Base-by-base conservation (phyloP, 1,140 invertebrate species). In the Acyrthosiphon pisum region DNA sequence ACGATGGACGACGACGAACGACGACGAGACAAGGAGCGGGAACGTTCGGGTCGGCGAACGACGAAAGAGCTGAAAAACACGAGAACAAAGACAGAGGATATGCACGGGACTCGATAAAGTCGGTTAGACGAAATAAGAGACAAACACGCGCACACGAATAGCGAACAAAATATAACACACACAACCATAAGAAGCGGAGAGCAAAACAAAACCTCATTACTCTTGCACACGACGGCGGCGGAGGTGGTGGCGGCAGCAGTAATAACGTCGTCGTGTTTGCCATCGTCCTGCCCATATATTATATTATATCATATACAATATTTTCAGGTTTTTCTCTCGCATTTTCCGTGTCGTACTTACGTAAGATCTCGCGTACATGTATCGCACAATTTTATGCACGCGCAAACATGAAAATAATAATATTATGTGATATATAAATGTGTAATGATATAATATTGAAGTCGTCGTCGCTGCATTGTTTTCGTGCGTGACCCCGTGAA, bases 201-300 rank as follows among this genome's bases (percentile, higher is more conserved):
- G 84, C 84, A 48, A n/a, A 48, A 46, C 84, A 86, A 86, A 86
- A 86, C 84, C 44, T 86, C 84, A 86, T 86, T 86, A 86, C 44
- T 86, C 26, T 86, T 46, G 26, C 83, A 86, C 83, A 14, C 23
- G 9, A 18, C 44, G 37, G 26, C 11, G 53, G 56, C 23, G 22
- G 50, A 2, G 46, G 46, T 11, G 46, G 53, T 23, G 22, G 30
- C 6, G 14, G 60, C 30, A 6, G 14, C 30, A 76, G 60, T 35
- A n/a, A 76, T 35, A 76, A 44, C 84, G 44, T 46, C 84, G 3
- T n/a, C 26, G 41, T 46, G 44, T 86, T 86, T 86, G 41, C 83
- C 37, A 30, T 46, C 14, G 11, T 68, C 30, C 11, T 11, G 30
- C 60, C 4, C n/a, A 76, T 18, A 30, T 18, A n/a, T 2, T 14